A percentile compares a stretch with the other conserved stretches of the same genome.
These are phyloP conservation scores for Oenanthe oenanthe DNA, from an alignment of 2,113 vertebrate species.

Conservation along the genomic window DNA sequence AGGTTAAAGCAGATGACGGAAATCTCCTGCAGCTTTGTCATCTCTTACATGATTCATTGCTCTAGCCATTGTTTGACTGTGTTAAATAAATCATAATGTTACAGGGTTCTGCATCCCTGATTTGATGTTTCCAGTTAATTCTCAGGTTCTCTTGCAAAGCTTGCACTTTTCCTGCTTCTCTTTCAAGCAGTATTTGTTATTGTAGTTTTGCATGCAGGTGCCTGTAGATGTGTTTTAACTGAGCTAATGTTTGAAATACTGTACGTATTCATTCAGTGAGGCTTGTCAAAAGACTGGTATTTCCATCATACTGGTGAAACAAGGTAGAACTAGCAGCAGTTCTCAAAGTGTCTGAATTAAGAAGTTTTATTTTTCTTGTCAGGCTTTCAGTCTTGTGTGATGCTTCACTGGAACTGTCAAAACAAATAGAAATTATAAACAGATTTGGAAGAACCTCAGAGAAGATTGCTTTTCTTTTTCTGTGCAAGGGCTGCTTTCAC, in stretches of 20 bases:
- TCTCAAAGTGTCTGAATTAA: not conserved
- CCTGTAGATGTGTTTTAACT: not conserved
- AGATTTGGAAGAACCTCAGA: not conserved
- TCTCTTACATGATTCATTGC: constrained; percentile 11
- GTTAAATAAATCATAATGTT: constrained; percentile 51
- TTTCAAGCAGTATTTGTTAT: accelerated
- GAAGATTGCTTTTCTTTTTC: not conserved
- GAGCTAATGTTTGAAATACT: not conserved
- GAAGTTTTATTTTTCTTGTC: not conserved
- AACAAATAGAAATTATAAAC: not conserved
- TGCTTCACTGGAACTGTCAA: not conserved
- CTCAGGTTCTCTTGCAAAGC: not conserved
- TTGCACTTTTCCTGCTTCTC: not conserved
- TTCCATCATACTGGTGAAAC: not conserved
- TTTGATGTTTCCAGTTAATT: constrained; percentile 50
- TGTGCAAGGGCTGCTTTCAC: not conserved
- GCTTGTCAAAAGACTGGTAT: not conserved
- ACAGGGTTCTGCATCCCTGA: constrained; percentile 26
- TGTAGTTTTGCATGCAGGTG: not conserved
- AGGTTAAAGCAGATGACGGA: constrained; percentile 34
- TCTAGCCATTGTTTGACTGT: not conserved
- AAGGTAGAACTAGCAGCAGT: not conserved
- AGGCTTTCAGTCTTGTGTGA: not conserved
- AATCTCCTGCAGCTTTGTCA: constrained; percentile 45
- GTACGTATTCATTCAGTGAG: not conserved